Base-by-base conservation (phyloP, 2,888 invertebrate genomes). In the Drosophila mimica region DNA sequence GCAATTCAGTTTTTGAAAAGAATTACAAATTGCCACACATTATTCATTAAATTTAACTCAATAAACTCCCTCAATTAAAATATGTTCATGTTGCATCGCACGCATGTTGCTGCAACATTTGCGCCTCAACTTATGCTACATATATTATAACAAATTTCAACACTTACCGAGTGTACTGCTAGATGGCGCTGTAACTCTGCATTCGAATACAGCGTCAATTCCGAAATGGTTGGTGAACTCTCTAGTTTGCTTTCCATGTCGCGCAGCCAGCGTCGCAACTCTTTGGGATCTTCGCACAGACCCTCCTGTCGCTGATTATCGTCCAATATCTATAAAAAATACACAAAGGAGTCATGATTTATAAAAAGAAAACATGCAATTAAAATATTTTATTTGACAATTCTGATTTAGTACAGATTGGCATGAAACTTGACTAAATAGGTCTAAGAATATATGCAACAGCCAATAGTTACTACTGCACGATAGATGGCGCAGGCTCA, bases 251-350 rank as follows among this genome's bases (percentile, higher is more conserved):
- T 95, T 93, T 98, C 98, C 95, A 98, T 97, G 85, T 96, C 96
- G 88, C 96, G 96, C 82, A 98, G 94, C 98, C 98, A 98, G 88
- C 96, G 96, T 43, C 97, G 95, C 71, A 98, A 94, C 91, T 96
- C 92, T 67, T 92, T 92, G 5, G 93, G 93, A 87, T 93, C 93
- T 79, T 92, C 92, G 28, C 88, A 91, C 33, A 84, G 88, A 49
- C 90, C 90, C 75, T 92, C 92, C 38, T 81, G 87, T 34, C 89
- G 91, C 57, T 91, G 91, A 36, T 91, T 90, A 67, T 91, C 92
- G 53, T 91, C 91, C 31, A 91, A 79, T 88, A 91, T 84, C 92
- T 93, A 25, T 1, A 0, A 36, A 25, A 25, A 68, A 68, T 9
- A 6, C 28, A 20, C 13, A 40, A 25, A 13, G 15, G 15, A 8